Evolutionary conservation across 2,797 vertebrate species (phyloP).

Genomic region (Anisognathus igniventris): DNA sequence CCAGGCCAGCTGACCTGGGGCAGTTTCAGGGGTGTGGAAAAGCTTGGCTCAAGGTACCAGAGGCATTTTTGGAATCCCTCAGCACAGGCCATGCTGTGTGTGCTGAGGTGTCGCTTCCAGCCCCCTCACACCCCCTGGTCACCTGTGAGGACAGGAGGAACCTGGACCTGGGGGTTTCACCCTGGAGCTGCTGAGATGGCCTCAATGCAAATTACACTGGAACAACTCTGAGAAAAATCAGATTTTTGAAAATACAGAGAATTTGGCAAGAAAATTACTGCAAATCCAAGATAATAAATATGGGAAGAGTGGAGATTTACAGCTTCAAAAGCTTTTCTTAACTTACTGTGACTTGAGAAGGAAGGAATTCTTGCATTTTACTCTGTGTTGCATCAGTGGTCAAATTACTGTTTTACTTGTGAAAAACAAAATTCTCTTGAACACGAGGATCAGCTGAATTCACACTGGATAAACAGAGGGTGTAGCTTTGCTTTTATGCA

Average conservation of each 20-base stretch:
- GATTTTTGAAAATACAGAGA: not conserved
- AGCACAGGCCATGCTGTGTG: not conserved
- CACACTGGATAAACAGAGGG: not conserved
- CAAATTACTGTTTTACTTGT: not conserved
- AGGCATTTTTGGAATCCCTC: not conserved
- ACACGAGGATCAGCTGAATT: not conserved
- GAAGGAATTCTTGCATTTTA: not conserved
- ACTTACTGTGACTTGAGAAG: not conserved
- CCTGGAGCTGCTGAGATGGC: not conserved
- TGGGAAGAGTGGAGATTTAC: not conserved
- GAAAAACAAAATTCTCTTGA: not conserved
- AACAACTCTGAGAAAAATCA: not conserved
- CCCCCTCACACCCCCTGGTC: fast-evolving
- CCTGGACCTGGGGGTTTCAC: not conserved
- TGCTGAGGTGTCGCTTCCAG: not conserved
- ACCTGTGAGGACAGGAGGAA: not conserved
- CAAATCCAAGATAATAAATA: not conserved
- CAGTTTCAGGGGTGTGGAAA: not conserved
- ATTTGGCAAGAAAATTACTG: not conserved
- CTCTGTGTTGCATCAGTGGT: not conserved
- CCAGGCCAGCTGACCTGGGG: not conserved
- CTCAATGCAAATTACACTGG: not conserved
- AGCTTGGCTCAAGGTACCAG: not conserved
- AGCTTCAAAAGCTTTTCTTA: not conserved
- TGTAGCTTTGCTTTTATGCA: not conserved